Conservation (phyloP, 2,888 invertebrate species). For the Masnerella sp. region DNA sequence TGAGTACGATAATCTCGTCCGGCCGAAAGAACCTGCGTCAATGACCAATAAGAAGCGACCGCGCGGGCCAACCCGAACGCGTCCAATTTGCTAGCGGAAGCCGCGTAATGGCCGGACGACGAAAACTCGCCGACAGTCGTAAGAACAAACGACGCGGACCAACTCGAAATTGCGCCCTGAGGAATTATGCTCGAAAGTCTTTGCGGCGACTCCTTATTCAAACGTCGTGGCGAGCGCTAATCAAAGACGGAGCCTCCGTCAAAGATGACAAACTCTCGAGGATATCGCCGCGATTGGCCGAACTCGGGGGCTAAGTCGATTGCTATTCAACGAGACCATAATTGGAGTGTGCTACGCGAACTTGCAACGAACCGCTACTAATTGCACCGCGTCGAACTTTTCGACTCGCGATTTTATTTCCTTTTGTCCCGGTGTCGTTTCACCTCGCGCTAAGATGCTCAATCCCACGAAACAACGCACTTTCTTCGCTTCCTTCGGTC, state of each 20-base stretch:
- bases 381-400: conserved; percentile 61
- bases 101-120: conserved; percentile 20
- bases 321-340: conserved; percentile 57
- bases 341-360: conserved; percentile 62
- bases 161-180: conserved; percentile 24
- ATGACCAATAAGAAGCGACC: conserved; percentile 8
- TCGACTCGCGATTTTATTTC: conserved; percentile 40
- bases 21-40: conserved; percentile 1
- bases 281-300: conserved; percentile 34
- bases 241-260: conserved; percentile 35
- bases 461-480: background rate
- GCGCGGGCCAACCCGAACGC: background rate
- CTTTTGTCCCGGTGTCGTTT: conserved; percentile 36
- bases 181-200: conserved; percentile 24
- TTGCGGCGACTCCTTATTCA: conserved; percentile 34
- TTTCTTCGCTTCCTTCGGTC: too few relatives aligned
- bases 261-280: conserved; percentile 48
- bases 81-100: conserved; percentile 37
- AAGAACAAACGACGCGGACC: conserved; percentile 20
- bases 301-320: conserved; percentile 54
- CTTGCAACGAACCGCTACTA: conserved; percentile 58
- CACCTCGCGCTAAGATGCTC: background rate
- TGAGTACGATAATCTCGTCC: conserved; percentile 6
- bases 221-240: conserved; percentile 39
- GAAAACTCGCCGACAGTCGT: conserved; percentile 3